These are phyloP conservation scores for Phoxinus dragarum DNA, from an alignment of 2,797 vertebrate species.

Conservation along the genomic window DNA sequence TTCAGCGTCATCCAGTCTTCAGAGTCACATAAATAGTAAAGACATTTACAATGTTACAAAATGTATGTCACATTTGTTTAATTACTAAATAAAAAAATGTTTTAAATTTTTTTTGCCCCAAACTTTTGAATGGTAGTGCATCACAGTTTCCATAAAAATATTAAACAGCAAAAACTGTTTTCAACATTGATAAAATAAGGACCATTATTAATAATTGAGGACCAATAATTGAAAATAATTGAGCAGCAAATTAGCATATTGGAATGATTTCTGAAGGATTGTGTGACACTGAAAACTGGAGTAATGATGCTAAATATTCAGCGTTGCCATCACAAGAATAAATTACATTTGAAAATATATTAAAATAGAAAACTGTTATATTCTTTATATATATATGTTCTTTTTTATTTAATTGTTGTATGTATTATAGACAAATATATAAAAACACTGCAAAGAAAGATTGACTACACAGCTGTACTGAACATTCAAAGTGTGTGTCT, in stretches of 20 bases:
- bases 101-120: not conserved
- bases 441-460: not conserved
- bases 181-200: not conserved
- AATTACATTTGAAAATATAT: not conserved
- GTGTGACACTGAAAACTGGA: not conserved
- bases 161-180: not conserved
- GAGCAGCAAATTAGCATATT: not conserved
- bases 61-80: no score
- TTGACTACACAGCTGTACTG: not conserved
- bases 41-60: no score
- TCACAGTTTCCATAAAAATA: not conserved
- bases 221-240: no score
- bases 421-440: not conserved
- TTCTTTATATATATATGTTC: no score
- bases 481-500: not conserved
- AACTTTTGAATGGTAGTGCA: not conserved
- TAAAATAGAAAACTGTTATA: not conserved
- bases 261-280: not conserved
- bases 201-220: no score
- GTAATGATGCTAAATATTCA: not conserved
- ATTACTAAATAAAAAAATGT: no score
- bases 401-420: fast-evolving
- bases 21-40: not conserved
- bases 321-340: not conserved
- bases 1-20: not conserved